phyloP scores from a whole-genome alignment of 2,888 invertebrate genomes.

The Euplagia quadripunctaria region DNA sequence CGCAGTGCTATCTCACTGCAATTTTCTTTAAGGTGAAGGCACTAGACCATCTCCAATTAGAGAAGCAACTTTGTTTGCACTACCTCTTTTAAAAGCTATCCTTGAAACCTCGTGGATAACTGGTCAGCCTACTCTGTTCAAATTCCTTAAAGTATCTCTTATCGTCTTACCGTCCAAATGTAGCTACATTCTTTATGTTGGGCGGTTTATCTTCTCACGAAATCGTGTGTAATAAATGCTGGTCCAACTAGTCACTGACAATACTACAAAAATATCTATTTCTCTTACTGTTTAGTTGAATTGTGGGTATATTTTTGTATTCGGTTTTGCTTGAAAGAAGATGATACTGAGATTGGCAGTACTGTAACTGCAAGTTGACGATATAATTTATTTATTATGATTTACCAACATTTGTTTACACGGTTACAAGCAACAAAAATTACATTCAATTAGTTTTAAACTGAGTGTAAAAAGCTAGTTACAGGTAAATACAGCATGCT shows the following conservation, averaged over 20 bases:
- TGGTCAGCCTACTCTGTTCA: not conserved
- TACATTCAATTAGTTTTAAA: too few relatives aligned
- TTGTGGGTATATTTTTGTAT: not conserved
- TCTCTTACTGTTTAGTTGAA: not conserved
- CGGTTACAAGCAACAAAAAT: too few relatives aligned
- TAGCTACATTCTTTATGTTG: not conserved
- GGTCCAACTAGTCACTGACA: not conserved
- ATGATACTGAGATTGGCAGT: not conserved
- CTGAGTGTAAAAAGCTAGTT: too few relatives aligned
- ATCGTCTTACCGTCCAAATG: not conserved
- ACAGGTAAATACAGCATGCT: too few relatives aligned
- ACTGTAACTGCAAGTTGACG: not conserved
- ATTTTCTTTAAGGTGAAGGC: too few relatives aligned
- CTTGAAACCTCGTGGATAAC: not conserved
- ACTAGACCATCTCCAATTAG: not conserved
- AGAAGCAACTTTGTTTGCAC: not conserved
- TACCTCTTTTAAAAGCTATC: not conserved
- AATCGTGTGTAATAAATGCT: constrained; percentile 18
- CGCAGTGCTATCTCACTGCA: too few relatives aligned
- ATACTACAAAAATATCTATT: not conserved
- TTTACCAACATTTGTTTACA: too few relatives aligned
- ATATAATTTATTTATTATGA: not conserved
- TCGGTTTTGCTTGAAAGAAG: not conserved
- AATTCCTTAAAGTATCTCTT: not conserved
- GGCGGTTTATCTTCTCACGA: constrained; percentile 9